Evolutionary conservation across 2,113 vertebrate genomes (phyloP), one percentile per base, ranked within the genome.

Genomic region (Hydropotes inermis): DNA sequence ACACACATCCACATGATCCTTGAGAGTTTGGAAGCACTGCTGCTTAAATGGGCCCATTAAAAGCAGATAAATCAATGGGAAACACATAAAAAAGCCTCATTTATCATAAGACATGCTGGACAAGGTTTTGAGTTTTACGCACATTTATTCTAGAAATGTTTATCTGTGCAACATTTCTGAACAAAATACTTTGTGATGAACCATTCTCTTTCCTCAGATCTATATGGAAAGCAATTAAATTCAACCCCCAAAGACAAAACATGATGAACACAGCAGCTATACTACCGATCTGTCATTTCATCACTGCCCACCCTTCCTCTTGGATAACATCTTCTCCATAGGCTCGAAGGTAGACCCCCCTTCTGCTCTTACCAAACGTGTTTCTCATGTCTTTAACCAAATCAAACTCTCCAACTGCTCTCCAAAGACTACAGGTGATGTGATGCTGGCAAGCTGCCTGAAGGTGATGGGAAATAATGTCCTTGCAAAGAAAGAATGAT

Each of bases 81-180:
- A 98, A 94, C 8, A 82, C 39, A 79, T 97, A 87, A 96, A 98
- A 98, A 98, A 36, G 96, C 89, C 89, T 96, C 95, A 97, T 98
- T 98, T 98, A 97, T 98, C 98, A 98, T 97, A 61, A 92, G 97
- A 95, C 3, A 8, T 0, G 52, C 82, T 96, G 94, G 97, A 98
- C 97, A 96, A 89, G 36, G 78, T 96, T 97, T 96, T 98, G 89
- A 97, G 89, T 8, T 97, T 97, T 98, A 97, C 78, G 85, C 97
- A 96, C 97, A 98, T 98, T 98, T 95, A 98, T 98, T 98, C 97
- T 96, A 96, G 97, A 98, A 98, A 99, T 98, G 97, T 98, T 96
- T 97, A 98, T 98, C 95, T 96, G 91, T 87, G 97, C 98, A 99
- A 98, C 61, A 95, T 98, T 98, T 96, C 89, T 92, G 30, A 89